A percentile compares a stretch with the other conserved stretches of the same genome.
These are phyloP conservation scores for Mya arenaria DNA, from an alignment of 1,140 invertebrate species.

Conservation along the genomic window DNA sequence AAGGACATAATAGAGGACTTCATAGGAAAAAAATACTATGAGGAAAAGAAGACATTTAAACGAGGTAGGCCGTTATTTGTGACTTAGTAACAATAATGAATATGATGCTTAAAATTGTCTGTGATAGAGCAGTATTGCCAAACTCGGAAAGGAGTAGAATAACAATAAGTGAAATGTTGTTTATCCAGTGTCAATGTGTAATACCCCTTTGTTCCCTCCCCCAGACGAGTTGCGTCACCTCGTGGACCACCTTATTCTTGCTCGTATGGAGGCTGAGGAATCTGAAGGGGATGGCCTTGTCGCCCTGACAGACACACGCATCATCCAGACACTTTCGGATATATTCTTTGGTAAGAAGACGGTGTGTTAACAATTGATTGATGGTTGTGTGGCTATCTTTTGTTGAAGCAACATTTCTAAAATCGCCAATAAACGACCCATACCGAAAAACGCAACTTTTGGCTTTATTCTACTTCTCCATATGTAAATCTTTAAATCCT, in stretches of 20 bases:
- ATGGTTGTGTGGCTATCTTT: too few species aligned
- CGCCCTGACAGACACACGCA: conserved; percentile 4
- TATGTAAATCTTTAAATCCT: too few species aligned
- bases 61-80: neutral
- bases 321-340: conserved; percentile 12
- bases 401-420: too few species aligned
- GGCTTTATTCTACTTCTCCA: too few species aligned
- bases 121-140: neutral
- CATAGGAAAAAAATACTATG: neutral
- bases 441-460: too few species aligned
- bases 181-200: neutral
- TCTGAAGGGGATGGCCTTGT: neutral
- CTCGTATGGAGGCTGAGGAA: conserved; percentile 3
- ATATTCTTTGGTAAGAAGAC: conserved; percentile 47
- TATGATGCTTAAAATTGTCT: neutral
- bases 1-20: neutral
- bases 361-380: too few species aligned
- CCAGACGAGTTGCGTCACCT: conserved; percentile 21
- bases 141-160: neutral
- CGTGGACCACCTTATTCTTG: conserved; percentile 10
- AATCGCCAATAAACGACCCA: too few species aligned
- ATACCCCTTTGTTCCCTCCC: neutral
- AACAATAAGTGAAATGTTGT: neutral
- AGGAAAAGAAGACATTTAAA: neutral
- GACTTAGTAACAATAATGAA: neutral